These are phyloP conservation scores for Thamnophis elegans DNA, from an alignment of 2,797 vertebrate species.

Conservation along the genomic window DNA sequence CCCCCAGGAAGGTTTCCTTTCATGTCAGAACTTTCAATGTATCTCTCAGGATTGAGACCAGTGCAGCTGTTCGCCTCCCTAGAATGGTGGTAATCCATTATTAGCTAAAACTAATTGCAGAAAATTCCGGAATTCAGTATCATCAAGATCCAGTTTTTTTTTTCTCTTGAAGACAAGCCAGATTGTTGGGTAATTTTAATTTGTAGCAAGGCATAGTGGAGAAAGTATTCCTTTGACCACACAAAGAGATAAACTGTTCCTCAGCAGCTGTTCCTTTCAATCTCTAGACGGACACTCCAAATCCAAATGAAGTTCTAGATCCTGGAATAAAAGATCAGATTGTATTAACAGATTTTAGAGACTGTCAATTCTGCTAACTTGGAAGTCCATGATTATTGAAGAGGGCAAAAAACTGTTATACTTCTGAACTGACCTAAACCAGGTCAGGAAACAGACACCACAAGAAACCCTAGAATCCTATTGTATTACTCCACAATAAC, in stretches of 20 bases:
- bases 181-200: not conserved
- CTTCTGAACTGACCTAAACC: not conserved
- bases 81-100: not conserved
- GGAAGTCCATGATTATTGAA: not conserved
- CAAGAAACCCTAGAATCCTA: not conserved
- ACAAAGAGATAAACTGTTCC: not conserved
- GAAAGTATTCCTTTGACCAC: not conserved
- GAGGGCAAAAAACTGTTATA: not conserved
- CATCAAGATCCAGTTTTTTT: not conserved
- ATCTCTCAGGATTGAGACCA: not conserved
- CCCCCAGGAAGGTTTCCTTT: not conserved
- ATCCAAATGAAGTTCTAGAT: not conserved
- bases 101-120: not conserved
- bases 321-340: not conserved
- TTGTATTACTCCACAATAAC: not conserved
- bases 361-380: not conserved
- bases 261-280: not conserved
- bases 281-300: not conserved
- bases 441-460: not conserved
- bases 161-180: not conserved
- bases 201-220: not conserved
- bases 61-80: not conserved
- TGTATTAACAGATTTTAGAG: not conserved
- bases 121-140: not conserved
- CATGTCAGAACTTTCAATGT: not conserved